Percentiles rank a stretch among this genome's conserved stretches.
phyloP scores from a whole-genome alignment of 2,888 invertebrate genomes.

The Choristoneura rosaceana region DNA sequence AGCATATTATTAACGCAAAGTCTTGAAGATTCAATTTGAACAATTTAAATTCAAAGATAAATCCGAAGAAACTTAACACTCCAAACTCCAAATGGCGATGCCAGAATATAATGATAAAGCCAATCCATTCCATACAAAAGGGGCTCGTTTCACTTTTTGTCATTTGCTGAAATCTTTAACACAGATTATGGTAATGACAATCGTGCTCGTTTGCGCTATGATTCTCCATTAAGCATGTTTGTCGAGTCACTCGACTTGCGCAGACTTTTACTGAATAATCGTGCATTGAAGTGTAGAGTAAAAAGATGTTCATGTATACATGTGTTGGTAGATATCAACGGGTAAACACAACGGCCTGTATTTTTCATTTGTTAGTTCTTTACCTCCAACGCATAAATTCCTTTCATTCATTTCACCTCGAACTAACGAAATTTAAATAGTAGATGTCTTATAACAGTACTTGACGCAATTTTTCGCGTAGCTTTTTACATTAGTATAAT shows the following conservation, averaged over 20 bases:
- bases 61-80: constrained; percentile 35
- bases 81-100: constrained; percentile 30
- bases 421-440: too few relatives aligned
- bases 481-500: too few relatives aligned
- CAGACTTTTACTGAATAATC: constrained; percentile 1
- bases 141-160: constrained; percentile 10
- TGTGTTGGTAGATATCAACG: too few relatives aligned
- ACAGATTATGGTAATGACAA: constrained; percentile 17
- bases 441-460: too few relatives aligned
- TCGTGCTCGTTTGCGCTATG: constrained; percentile 15
- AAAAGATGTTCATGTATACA: not conserved
- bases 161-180: constrained; percentile 7
- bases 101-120: constrained; percentile 27
- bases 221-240: constrained; percentile 8
- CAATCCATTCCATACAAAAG: constrained; percentile 36
- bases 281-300: not conserved
- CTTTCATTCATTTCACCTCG: too few relatives aligned
- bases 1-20: not conserved
- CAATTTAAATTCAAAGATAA: constrained; percentile 26
- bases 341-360: too few relatives aligned
- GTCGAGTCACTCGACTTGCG: not conserved
- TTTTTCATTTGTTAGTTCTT: too few relatives aligned
- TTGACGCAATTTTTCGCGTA: too few relatives aligned
- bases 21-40: not conserved
- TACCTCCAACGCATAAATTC: too few relatives aligned